A percentile compares a stretch with the other conserved stretches of the same genome.
Evolutionary conservation across 2,113 vertebrate species (phyloP).

Genomic region (Arothron firmamentum): DNA sequence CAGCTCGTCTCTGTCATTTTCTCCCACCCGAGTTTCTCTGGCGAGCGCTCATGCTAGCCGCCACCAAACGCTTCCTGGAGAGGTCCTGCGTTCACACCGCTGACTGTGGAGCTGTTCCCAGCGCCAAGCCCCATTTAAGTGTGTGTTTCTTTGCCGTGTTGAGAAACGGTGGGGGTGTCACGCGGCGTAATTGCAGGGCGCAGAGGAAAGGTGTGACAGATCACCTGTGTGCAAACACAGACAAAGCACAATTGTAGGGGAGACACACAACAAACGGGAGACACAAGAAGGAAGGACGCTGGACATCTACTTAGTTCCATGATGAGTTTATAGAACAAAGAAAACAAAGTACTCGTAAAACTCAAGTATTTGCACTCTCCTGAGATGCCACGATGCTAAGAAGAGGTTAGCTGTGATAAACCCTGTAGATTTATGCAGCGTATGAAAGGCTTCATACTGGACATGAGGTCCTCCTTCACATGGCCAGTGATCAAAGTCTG

Average conservation of each 20-base stretch:
- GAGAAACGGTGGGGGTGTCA: background rate
- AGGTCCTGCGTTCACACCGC: background rate
- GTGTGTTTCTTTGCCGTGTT: conserved; percentile 20
- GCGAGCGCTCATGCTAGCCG: conserved; percentile 36
- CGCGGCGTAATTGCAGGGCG: conserved; percentile 55
- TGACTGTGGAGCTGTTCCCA: conserved; percentile 5
- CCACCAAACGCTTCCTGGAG: background rate
- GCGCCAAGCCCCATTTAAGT: conserved; percentile 26
- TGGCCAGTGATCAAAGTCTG: no score
- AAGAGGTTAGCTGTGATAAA: no score
- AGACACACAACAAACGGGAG: conserved; percentile 1
- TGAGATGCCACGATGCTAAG: no score
- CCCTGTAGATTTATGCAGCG: no score
- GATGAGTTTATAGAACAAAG: no score
- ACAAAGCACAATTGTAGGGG: conserved; percentile 13
- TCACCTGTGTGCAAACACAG: conserved; percentile 42
- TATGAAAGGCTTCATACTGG: no score
- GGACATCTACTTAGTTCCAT: no score
- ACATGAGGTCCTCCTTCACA: no score
- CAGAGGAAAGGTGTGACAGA: conserved; percentile 38
- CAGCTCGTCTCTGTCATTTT: conserved; percentile 46
- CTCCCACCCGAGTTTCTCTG: conserved; percentile 14
- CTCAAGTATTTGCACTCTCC: no score
- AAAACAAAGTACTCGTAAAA: no score
- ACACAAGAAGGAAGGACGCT: background rate